phyloP scores from a whole-genome alignment of 1,140 invertebrate species.

The Musca domestica region DNA sequence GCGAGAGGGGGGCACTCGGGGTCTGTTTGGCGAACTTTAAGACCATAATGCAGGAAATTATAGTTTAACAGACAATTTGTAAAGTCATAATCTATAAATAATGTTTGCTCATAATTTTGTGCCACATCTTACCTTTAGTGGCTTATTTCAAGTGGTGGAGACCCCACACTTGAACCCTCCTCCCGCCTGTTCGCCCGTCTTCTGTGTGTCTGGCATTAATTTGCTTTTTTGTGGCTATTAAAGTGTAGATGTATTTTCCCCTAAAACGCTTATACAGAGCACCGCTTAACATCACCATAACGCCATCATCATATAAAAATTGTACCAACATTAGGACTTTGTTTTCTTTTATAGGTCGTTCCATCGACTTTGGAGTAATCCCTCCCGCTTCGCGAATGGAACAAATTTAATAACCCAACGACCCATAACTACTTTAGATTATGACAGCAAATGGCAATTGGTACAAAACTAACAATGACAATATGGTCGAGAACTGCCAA shows the following conservation, averaged over 20 bases:
- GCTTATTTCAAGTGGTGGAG: background rate
- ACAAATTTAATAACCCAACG: background rate
- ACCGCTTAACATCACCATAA: too few relatives aligned
- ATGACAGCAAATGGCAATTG: background rate
- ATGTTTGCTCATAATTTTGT: conserved; percentile 5
- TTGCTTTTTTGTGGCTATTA: background rate
- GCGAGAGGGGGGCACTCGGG: too few relatives aligned
- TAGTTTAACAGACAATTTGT: conserved; percentile 21
- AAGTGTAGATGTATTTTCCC: too few relatives aligned
- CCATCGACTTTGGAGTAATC: too few relatives aligned
- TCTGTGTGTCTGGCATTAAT: background rate
- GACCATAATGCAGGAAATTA: conserved; percentile 12
- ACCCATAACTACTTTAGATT: conserved; percentile 1
- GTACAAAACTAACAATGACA: background rate
- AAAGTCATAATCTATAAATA: conserved; percentile 17
- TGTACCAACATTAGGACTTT: too few relatives aligned
- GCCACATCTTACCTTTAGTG: background rate
- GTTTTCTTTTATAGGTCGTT: too few relatives aligned
- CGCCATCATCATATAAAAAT: too few relatives aligned
- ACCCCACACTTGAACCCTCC: background rate
- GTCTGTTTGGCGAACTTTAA: background rate
- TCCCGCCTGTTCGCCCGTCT: background rate
- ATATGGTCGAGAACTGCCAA: background rate
- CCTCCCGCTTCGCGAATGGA: too few relatives aligned
- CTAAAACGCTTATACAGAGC: too few relatives aligned